Conservation (phyloP, 2,888 invertebrate genomes). For the Halocaridina rubra region DNA sequence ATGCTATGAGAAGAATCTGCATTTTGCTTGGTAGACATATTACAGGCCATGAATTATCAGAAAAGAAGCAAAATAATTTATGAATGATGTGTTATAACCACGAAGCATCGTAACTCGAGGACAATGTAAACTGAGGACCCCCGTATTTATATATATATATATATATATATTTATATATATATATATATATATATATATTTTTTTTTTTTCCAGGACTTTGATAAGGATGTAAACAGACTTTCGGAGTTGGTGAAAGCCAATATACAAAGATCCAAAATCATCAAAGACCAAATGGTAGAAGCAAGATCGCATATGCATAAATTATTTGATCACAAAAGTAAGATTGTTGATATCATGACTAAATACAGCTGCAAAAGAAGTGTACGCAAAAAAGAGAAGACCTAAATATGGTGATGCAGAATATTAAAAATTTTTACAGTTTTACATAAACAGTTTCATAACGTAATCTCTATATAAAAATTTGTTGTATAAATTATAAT, state of each 20-base stretch:
- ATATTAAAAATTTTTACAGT: neutral
- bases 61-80: too few relatives aligned
- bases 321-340: slow-evolving; percentile 90
- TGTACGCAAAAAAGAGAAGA: slow-evolving; percentile 77
- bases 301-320: slow-evolving; percentile 88
- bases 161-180: too few relatives aligned
- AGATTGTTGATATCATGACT: slow-evolving; percentile 88
- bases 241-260: slow-evolving; percentile 78
- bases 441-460: neutral
- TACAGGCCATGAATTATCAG: too few relatives aligned
- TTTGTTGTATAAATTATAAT: neutral
- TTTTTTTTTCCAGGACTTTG: slow-evolving; percentile 52
- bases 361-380: slow-evolving; percentile 92
- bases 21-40: too few relatives aligned
- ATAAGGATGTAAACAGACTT: slow-evolving; percentile 58
- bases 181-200: too few relatives aligned
- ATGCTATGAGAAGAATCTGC: too few relatives aligned
- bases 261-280: slow-evolving; percentile 92
- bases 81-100: too few relatives aligned
- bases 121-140: too few relatives aligned
- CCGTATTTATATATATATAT: too few relatives aligned
- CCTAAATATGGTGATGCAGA: slow-evolving; percentile 17
- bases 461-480: neutral
- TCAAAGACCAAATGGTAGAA: slow-evolving; percentile 90
- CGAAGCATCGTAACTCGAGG: too few relatives aligned